A percentile compares a stretch with the other conserved stretches of the same genome.
Conservation (phyloP, 2,797 vertebrate genomes). For the Numenius phaeopus region DNA sequence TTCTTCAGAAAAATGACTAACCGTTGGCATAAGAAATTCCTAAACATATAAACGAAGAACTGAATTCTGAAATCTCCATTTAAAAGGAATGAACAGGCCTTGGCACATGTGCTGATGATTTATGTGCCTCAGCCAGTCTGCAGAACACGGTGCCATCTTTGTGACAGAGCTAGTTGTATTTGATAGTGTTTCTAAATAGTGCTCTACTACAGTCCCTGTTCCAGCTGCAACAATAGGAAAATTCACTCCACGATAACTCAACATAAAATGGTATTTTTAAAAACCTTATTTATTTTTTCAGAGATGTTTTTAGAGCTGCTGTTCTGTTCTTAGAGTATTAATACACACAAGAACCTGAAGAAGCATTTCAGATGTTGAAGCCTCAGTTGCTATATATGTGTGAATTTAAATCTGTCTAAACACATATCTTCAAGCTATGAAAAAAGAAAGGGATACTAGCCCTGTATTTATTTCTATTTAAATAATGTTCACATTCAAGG, state of each 20-base stretch:
- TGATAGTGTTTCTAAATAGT: background rate
- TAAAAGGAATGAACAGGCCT: background rate
- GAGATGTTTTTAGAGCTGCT: background rate
- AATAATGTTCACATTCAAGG: background rate
- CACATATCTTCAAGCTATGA: background rate
- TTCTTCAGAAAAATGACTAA: background rate
- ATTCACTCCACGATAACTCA: background rate
- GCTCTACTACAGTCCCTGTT: background rate
- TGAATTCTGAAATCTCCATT: background rate
- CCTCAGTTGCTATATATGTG: background rate
- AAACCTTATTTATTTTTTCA: background rate
- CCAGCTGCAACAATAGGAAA: background rate
- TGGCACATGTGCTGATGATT: background rate
- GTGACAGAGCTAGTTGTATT: background rate
- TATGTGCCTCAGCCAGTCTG: background rate
- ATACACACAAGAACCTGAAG: background rate
- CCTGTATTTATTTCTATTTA: background rate
- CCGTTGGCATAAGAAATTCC: background rate
- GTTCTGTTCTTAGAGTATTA: background rate
- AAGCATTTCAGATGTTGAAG: background rate
- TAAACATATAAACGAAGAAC: background rate
- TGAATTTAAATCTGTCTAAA: background rate
- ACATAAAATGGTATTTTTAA: background rate
- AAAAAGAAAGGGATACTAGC: background rate
- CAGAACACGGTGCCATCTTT: background rate